These are phyloP conservation scores for Diachrysia chrysitis DNA, from an alignment of 2,888 invertebrate genomes.

Conservation along the genomic window DNA sequence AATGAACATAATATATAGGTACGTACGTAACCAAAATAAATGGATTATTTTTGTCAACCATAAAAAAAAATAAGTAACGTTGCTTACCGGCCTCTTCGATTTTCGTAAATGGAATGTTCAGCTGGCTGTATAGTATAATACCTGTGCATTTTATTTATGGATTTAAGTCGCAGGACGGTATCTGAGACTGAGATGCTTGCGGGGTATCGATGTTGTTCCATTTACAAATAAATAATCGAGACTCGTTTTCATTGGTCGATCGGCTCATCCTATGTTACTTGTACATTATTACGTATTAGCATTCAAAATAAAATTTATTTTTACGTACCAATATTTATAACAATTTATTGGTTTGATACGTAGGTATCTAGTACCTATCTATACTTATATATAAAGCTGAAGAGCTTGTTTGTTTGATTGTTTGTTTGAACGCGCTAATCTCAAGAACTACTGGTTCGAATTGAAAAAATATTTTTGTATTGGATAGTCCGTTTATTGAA, in stretches of 20 bases:
- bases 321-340: not conserved
- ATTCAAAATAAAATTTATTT: not conserved
- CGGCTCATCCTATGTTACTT: not conserved
- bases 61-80: not conserved
- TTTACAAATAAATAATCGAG: not conserved
- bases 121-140: not conserved
- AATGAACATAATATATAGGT: no score
- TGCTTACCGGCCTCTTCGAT: not conserved
- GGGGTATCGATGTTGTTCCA: not conserved
- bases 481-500: no score
- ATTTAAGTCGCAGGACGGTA: not conserved
- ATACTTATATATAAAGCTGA: no score
- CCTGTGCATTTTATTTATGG: conserved; percentile 3
- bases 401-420: no score
- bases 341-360: no score
- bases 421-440: no score
- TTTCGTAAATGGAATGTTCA: not conserved
- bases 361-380: no score
- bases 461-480: no score
- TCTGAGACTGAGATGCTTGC: not conserved
- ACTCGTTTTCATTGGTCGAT: not conserved
- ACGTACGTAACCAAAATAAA: no score
- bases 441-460: no score
- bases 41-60: not conserved
- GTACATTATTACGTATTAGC: not conserved